Base-by-base conservation (phyloP, 1,140 invertebrate species). In the Hydropsyche tenuis region DNA sequence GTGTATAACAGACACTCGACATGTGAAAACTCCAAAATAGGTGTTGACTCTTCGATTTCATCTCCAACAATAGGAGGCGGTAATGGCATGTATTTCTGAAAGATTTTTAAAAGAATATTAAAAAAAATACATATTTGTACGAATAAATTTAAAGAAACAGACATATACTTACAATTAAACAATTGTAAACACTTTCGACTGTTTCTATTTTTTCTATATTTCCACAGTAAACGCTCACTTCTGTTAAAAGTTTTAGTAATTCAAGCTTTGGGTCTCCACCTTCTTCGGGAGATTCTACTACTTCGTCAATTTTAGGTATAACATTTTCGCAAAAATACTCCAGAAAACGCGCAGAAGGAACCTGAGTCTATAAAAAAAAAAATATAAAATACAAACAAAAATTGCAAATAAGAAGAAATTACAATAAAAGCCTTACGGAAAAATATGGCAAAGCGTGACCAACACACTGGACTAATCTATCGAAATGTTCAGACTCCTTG, bases 1-100 rank as follows among this genome's bases (percentile, higher is more conserved):
- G 92, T 88, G 82, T 90, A 97, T 78, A 99, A 88, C 22, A 98
- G 85, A 88, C 94, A 97, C 86, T 99, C 96, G 0, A 98, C 94
- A 80, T 94, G 91, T 60, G 95, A 95, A 81, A 98, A 97, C 79
- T 97, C 91, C 46, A 98, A 87, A 77, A 92, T 92, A 51, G 94
- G 94, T 65, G 87, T 85, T 71, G 87, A 85, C 79, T 87, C 87
- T 60, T 79, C 78, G 51, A 84, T 81, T 73, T 87, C 85, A 73
- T 86, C 85, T 62, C 88, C 87, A 71, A 84, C 85, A 73, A 90
- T 88, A 73, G 90, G 83, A 73, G 94, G 92, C 53, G 95, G 94
- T 78, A 94, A 85, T 14, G 95, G 92, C 87, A 93, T 89, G 76
- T 90, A 92, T 65, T 88, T 88, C 91, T 92, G 75, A 62, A 81